A percentile compares a stretch with the other conserved stretches of the same genome.
These are phyloP conservation scores for Psittacula echo DNA, from an alignment of 2,797 vertebrate species.

Conservation along the genomic window DNA sequence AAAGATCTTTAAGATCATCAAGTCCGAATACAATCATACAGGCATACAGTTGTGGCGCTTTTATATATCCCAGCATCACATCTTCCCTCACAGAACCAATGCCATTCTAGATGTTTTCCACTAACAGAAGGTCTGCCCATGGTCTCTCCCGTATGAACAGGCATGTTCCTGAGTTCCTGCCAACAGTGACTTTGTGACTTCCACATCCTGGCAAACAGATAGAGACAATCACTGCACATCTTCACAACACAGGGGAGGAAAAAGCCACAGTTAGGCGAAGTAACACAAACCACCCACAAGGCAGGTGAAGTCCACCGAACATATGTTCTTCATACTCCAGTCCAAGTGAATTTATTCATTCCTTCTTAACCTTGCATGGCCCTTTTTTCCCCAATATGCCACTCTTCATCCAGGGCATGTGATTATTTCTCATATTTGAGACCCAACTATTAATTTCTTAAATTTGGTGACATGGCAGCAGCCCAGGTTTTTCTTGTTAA, in stretches of 20 bases:
- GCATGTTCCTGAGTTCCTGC: not conserved
- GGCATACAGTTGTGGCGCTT: not conserved
- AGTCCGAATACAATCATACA: not conserved
- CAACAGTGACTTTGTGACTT: not conserved
- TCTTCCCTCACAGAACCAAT: not conserved
- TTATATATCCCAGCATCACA: not conserved
- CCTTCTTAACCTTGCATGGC: not conserved
- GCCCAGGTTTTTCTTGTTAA: slow-evolving; percentile 64
- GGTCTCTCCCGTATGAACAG: not conserved
- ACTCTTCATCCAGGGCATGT: not conserved
- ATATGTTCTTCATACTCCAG: slow-evolving; percentile 30
- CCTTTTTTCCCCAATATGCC: not conserved
- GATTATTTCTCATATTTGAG: slow-evolving; percentile 46
- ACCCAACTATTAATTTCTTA: slow-evolving; percentile 40
- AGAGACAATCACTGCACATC: not conserved
- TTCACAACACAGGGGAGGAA: not conserved
- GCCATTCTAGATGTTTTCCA: not conserved
- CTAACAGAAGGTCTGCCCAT: not conserved
- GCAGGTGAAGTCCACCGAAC: not conserved
- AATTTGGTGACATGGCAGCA: slow-evolving; percentile 31
- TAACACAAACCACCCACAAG: not conserved
- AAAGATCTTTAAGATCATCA: not conserved
- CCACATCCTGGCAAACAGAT: not conserved
- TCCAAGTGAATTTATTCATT: slow-evolving; percentile 22
- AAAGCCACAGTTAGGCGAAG: not conserved